Evolutionary conservation across 2,797 vertebrate species (phyloP).

Genomic region (Syndactyla subalaris): DNA sequence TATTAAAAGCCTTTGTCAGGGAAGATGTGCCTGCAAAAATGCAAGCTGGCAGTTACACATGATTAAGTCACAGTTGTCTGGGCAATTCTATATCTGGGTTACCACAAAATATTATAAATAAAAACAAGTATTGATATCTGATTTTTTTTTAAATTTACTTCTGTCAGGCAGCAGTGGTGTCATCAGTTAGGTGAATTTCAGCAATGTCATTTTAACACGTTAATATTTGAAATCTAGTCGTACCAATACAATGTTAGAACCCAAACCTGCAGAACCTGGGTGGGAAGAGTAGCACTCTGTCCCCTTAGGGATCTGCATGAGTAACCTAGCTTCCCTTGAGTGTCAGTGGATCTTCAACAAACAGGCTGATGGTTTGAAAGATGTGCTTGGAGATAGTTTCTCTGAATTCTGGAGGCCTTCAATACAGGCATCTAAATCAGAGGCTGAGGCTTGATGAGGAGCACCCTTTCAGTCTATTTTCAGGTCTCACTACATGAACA

Average conservation of each 20-base stretch:
- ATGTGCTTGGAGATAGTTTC: neutral
- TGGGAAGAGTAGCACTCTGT: neutral
- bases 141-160: neutral
- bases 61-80: slow-evolving; percentile 53
- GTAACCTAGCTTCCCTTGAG: neutral
- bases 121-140: slow-evolving; percentile 1
- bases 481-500: neutral
- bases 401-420: neutral
- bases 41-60: slow-evolving; percentile 60
- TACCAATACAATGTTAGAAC: neutral
- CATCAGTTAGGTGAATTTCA: neutral
- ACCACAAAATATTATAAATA: slow-evolving; percentile 24
- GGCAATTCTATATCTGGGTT: slow-evolving; percentile 20
- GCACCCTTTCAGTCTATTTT: neutral
- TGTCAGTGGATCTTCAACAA: neutral
- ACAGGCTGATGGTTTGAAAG: neutral
- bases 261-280: neutral
- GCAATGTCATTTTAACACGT: neutral
- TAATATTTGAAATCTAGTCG: neutral
- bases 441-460: neutral
- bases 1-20: slow-evolving; percentile 64
- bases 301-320: neutral
- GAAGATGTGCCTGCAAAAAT: slow-evolving; percentile 63
- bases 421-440: neutral
- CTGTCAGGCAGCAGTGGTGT: neutral